phyloP scores from a whole-genome alignment of 2,888 invertebrate species.

The Pollenia angustigena region DNA sequence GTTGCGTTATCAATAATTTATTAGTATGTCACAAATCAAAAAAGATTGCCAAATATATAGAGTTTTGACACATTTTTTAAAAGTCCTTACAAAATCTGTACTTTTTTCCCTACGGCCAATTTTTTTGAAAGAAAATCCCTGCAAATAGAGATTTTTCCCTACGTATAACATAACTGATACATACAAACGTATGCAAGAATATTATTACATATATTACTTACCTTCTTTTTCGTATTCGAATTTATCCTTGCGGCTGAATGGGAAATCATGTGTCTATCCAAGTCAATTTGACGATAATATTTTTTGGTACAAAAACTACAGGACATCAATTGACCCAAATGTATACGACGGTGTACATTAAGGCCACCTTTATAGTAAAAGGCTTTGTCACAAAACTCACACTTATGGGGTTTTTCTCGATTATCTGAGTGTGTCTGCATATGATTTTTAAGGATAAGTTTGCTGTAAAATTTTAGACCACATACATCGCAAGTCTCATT shows the following conservation, averaged over 20 bases:
- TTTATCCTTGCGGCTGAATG: conserved; percentile 38
- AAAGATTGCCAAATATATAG: too few species aligned
- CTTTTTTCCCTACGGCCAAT: too few species aligned
- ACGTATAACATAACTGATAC: too few species aligned
- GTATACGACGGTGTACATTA: conserved; percentile 61
- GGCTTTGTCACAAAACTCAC: conserved; percentile 63
- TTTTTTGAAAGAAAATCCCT: too few species aligned
- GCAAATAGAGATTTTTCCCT: too few species aligned
- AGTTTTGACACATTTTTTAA: too few species aligned
- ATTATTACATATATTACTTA: too few species aligned
- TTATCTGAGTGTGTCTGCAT: conserved; percentile 40
- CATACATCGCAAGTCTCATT: background rate
- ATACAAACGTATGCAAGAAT: too few species aligned
- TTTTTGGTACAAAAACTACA: conserved; percentile 59
- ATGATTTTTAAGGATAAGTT: background rate
- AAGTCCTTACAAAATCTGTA: too few species aligned
- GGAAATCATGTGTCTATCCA: conserved; percentile 48
- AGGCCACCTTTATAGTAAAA: conserved; percentile 51
- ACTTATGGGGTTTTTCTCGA: conserved; percentile 58
- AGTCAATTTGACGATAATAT: conserved; percentile 51
- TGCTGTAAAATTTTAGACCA: background rate
- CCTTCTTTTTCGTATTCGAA: too few species aligned
- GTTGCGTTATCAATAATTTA: too few species aligned
- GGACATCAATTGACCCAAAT: conserved; percentile 56
- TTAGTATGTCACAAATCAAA: too few species aligned